These are phyloP conservation scores for Pristionchus maxplancki DNA, from an alignment of 2,888 invertebrate genomes.

Conservation along the genomic window DNA sequence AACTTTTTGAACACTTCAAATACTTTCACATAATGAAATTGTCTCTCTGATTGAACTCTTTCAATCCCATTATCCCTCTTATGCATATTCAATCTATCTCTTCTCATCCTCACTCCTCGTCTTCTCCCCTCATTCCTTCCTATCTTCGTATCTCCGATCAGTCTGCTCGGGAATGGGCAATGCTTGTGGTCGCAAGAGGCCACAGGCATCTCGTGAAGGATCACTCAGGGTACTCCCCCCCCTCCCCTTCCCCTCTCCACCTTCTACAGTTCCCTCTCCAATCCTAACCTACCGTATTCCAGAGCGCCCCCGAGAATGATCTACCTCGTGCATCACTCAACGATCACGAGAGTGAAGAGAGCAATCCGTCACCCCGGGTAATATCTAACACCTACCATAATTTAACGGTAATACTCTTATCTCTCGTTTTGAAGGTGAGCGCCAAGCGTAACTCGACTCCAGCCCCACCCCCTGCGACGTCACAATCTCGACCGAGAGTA, in stretches of 20 bases:
- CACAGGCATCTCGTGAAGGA: neutral
- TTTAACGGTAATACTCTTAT: neutral
- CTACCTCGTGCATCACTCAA: neutral
- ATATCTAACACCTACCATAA: neutral
- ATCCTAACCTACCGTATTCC: slow-evolving; percentile 20
- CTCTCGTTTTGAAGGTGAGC: neutral
- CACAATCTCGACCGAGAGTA: neutral
- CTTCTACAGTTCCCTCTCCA: neutral
- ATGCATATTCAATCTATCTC: neutral
- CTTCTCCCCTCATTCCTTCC: neutral
- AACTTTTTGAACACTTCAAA: too few relatives aligned
- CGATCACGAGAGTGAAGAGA: neutral
- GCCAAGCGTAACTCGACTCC: neutral
- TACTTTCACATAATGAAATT: too few relatives aligned
- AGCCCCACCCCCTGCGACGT: neutral
- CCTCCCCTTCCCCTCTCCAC: neutral
- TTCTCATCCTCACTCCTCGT: neutral
- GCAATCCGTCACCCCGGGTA: neutral
- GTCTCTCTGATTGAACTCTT: neutral
- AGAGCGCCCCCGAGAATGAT: neutral
- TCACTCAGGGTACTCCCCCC: neutral
- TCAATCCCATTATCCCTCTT: neutral
- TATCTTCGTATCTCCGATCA: neutral
- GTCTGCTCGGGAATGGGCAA: neutral
- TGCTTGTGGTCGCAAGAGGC: neutral